These are phyloP conservation scores for Chionodraco myersi DNA, from an alignment of 2,113 vertebrate genomes.

Conservation along the genomic window DNA sequence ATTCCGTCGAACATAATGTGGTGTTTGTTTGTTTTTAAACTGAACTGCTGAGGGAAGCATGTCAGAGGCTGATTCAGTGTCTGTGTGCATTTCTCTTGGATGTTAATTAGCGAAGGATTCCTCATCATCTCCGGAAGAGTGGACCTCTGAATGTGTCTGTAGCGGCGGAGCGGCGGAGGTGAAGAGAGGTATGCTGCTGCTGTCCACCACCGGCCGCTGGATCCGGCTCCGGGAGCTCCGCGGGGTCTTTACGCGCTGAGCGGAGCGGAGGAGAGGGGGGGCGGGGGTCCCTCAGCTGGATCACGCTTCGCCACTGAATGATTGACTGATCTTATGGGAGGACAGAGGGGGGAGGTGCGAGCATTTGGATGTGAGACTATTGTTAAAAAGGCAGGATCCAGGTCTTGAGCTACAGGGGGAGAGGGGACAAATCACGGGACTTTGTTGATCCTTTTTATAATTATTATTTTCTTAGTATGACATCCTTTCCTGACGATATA, in stretches of 20 bases:
- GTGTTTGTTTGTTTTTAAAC: too few relatives aligned
- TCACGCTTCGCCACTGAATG: conserved; percentile 33
- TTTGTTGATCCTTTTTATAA: neutral
- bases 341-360: neutral
- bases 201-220: too few relatives aligned
- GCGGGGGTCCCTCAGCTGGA: conserved; percentile 23
- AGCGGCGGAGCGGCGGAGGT: too few relatives aligned
- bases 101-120: too few relatives aligned
- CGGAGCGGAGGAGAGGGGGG: conserved; percentile 34
- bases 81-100: too few relatives aligned
- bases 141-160: too few relatives aligned
- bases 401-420: neutral
- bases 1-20: too few relatives aligned
- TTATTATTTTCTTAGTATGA: neutral
- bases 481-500: neutral
- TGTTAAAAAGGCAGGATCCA: neutral
- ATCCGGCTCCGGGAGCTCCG: too few relatives aligned
- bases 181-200: too few relatives aligned
- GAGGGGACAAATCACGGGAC: neutral
- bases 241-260: conserved; percentile 5
- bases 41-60: too few relatives aligned
- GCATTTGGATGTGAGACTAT: conserved; percentile 42
- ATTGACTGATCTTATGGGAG: conserved; percentile 20
- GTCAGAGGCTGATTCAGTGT: too few relatives aligned
- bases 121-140: too few relatives aligned